These are phyloP conservation scores for Aphelenchoides besseyi DNA, from an alignment of 1,140 invertebrate genomes.

Conservation along the genomic window DNA sequence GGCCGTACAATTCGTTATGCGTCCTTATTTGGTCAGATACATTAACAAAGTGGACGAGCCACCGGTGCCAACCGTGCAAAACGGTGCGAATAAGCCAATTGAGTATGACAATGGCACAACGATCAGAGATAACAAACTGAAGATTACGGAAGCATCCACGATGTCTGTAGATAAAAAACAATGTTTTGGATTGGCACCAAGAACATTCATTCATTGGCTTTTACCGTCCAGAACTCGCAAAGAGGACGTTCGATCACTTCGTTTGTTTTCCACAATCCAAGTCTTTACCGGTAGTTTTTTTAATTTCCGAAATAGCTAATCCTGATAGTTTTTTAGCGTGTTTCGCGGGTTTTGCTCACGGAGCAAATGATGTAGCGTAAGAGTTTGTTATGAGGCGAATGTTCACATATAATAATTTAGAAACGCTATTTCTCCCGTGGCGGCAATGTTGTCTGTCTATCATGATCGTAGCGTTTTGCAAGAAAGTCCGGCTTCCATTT, in stretches of 20 bases:
- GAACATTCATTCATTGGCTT: conserved; percentile 27
- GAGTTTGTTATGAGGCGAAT: background rate
- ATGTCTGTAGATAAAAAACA: too few species aligned
- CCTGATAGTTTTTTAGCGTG: too few species aligned
- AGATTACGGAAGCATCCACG: too few species aligned
- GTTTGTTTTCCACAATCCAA: conserved; percentile 38
- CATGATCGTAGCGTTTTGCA: conserved; percentile 64
- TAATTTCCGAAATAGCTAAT: too few species aligned
- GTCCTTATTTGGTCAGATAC: background rate
- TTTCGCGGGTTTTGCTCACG: conserved; percentile 48
- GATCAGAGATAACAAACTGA: background rate
- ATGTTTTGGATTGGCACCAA: conserved; percentile 31
- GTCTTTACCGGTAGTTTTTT: too few species aligned
- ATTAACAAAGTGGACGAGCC: background rate
- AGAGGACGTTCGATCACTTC: conserved; percentile 29
- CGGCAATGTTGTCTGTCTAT: conserved; percentile 79
- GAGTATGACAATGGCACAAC: too few species aligned
- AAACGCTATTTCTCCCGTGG: conserved; percentile 91
- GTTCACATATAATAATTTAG: conserved; percentile 66
- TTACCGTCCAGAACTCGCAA: conserved; percentile 22
- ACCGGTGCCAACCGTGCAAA: background rate
- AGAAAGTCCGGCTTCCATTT: conserved; percentile 60
- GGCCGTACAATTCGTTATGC: conserved; percentile 70
- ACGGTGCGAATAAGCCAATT: too few species aligned
- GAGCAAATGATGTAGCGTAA: conserved; percentile 33